Evolutionary conservation across 2,113 vertebrate species (phyloP), one percentile per base, ranked within the genome.

Genomic region (Calidris pugnax): DNA sequence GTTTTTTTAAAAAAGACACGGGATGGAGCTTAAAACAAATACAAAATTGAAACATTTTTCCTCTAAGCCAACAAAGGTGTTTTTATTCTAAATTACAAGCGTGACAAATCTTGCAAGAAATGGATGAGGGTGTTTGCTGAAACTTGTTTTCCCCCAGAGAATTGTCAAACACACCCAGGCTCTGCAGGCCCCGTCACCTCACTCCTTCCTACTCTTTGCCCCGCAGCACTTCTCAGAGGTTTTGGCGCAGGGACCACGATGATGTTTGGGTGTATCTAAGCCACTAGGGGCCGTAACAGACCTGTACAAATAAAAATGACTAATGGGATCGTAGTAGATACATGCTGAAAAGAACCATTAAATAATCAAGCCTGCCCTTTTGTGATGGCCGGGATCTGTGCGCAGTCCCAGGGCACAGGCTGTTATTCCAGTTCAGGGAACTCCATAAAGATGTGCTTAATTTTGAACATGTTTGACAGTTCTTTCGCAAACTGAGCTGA

Each of bases 261-360:
- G 59, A 6, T 66, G 86, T 88, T 87, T 18, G 32, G 33, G 66
- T 66, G 17, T 15, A 51, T 55, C 51, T 41, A 69, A 75, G 93
- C 94, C 96, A 89, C 94, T 95, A 90, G 93, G 55, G 95, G 95
- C 68, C 91, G 82, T 84, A 73, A 85, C 41, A 77, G 77, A 76
- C 84, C 86, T 68, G n/a, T 24, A 41, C 55, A 85, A 92, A 87
- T 63, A 35, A 57, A 89, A 91, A 72, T 30, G 2, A 77, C 12
- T 62, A 26, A 50, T 50, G 28, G 27, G 22, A 41, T 66, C 47
- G 0, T 30, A 73, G 15, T 14, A 89, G 27, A 24, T 27, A 48
- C 23, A 11, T 13, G 3, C 19, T n/a, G 28, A 26, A 57, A 85
- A 53, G 39, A 50, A 16, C 39, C 39, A 53, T 74, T 80, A 57